Base-by-base conservation (phyloP, 2,113 vertebrate species). In the Archilochus colubris region DNA sequence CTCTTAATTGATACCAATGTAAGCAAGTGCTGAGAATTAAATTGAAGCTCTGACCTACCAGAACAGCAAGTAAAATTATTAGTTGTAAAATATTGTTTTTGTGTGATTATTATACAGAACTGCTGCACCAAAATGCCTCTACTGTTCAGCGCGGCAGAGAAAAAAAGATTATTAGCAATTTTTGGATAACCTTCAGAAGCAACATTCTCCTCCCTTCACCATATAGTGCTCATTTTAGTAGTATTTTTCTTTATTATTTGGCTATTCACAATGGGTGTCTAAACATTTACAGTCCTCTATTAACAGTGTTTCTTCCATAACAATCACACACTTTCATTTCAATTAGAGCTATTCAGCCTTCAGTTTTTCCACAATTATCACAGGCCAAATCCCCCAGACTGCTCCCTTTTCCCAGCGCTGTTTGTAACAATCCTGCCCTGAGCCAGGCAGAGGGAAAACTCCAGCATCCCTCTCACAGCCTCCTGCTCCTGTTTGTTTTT, bases 251-350 rank as follows among this genome's bases (percentile, higher is more conserved):
- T 95, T 97, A 95, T 97, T 97, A 97, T 97, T 97, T 96, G 94
- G 92, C 91, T 96, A 96, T 96, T 97, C 96, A 96, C 95, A 96
- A 96, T 96, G 97, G 97, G 94, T 97, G 97, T 98, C 98, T 98
- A 98, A 98, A 98, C 98, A 98, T 98, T 98, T 98, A 97, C 97
- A 96, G 96, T 96, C 88, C 93, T 94, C 93, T 95, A 96, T 98
- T 97, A 98, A 94, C 43, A 55, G 95, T 43, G 13, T 94, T 97
- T 97, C 97, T 98, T 94, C 82, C 58, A 53, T 88, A 96, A 97
- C 97, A 97, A 98, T 97, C 75, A 63, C 94, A 96, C 96, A 82
- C 97, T 97, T 97, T 98, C 97, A 97, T 98, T 98, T 98, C 97
- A 97, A 97, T 98, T 98, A 98, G 95, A 95, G 97, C 97, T 95